These are phyloP conservation scores for Podarcis lilfordi DNA, from an alignment of 2,797 vertebrate species.

Conservation along the genomic window DNA sequence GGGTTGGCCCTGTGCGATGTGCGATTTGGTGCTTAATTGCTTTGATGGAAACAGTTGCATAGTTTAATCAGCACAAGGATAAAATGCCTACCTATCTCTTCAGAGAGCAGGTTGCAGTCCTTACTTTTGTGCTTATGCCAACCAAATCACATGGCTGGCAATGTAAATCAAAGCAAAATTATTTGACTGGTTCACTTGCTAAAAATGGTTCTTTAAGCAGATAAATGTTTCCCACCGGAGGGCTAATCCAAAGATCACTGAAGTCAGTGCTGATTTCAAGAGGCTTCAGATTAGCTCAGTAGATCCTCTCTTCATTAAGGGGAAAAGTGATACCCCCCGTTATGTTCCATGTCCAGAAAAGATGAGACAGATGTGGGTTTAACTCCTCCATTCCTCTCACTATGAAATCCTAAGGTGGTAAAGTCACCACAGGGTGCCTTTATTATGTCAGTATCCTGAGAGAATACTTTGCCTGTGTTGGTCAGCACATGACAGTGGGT, in stretches of 20 bases:
- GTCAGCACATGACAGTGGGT: not conserved
- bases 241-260: constrained; percentile 19
- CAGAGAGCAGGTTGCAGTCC: not conserved
- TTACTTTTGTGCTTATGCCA: not conserved
- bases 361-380: not conserved
- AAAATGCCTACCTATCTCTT: not conserved
- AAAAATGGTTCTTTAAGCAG: constrained; percentile 33
- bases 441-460: not conserved
- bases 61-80: not conserved
- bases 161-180: constrained; percentile 15
- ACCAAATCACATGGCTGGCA: not conserved
- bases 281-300: not conserved
- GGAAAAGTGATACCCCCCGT: not conserved
- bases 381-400: not conserved
- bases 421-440: not conserved
- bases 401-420: not conserved
- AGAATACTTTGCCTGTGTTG: not conserved
- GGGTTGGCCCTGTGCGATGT: not conserved
- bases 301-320: not conserved
- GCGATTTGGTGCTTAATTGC: not conserved
- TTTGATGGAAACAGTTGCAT: not conserved
- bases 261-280: constrained; percentile 51
- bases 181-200: constrained; percentile 37
- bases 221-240: constrained; percentile 62
- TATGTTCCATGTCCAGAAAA: not conserved